Evolutionary conservation across 2,113 vertebrate species (phyloP), one percentile per base, ranked within the genome.

Genomic region (Rhea pennata): DNA sequence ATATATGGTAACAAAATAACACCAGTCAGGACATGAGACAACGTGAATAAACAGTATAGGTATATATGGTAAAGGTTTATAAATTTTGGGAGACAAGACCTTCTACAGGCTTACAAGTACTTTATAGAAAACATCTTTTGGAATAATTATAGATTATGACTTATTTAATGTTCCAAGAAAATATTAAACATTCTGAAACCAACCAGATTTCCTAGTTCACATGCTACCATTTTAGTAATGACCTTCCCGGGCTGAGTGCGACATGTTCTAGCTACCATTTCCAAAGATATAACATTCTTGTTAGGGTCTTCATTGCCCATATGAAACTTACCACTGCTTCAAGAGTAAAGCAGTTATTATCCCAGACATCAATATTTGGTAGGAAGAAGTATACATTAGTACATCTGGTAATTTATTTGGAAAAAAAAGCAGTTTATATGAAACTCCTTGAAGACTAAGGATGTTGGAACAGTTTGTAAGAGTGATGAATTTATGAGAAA

Each of bases 141-240:
- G 15, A 84, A 65, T 10, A 62, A 53, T 29, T 78, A 22, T 23
- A 48, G 69, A 9, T 40, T n/a, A 5, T 74, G 16, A 74, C 84
- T 87, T 69, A 79, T 42, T 36, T 79, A 75, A 69, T 33, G 75
- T 14, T 42, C 15, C 42, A 78, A 51, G 8, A 67, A 94, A 82
- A 44, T 16, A 64, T 2, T 40, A 51, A 40, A 31, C 9, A 39
- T 77, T 72, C 17, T 66, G 11, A 79, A 9, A 88, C 6, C 19
- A 91, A 24, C 4, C 10, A 1, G 0, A 75, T 93, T 65, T 95
- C 73, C 27, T 24, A 75, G 39, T 70, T 82, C 21, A 69, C 0
- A 0, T 21, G 6, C 5, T 58, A 10, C 0, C 0, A 51, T 14
- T 61, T 90, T 73, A 84, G 15, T 69, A 19, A 12, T 1, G 3